A percentile compares a stretch with the other conserved stretches of the same genome.
phyloP scores from a whole-genome alignment of 2,888 invertebrate genomes.

The Lingula anatina region DNA sequence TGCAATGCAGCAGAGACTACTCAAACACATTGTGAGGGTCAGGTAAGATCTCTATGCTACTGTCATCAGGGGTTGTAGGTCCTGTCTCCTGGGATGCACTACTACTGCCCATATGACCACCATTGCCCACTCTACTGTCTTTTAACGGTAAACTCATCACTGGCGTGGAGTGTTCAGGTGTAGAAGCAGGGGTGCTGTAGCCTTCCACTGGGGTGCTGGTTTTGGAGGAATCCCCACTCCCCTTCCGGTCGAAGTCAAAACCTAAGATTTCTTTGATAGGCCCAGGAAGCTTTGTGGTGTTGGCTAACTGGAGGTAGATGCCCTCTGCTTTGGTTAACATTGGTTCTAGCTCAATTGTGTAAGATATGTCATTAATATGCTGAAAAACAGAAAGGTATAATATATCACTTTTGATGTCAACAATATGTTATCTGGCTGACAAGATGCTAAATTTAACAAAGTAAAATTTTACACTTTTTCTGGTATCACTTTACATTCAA shows the following conservation, averaged over 20 bases:
- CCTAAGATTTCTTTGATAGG: conserved; percentile 41
- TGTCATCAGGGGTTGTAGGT: conserved; percentile 34
- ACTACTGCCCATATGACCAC: conserved; percentile 9
- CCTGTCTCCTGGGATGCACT: conserved; percentile 20
- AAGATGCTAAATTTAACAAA: too few species aligned
- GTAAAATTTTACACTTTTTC: too few species aligned
- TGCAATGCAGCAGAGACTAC: too few species aligned
- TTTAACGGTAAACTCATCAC: conserved; percentile 15
- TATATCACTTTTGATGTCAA: too few species aligned
- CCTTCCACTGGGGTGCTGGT: conserved; percentile 17
- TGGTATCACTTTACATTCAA: too few species aligned
- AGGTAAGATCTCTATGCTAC: conserved; percentile 43
- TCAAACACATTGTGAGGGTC: too few species aligned
- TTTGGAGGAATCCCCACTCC: conserved; percentile 13
- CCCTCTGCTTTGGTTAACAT: conserved; percentile 84
- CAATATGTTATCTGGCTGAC: too few species aligned
- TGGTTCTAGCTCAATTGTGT: conserved; percentile 76
- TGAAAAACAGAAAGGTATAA: conserved; percentile 54
- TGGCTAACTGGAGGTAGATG: conserved; percentile 76
- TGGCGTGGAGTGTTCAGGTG: conserved; percentile 11
- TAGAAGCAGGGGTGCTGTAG: conserved; percentile 17
- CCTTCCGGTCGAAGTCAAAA: conserved; percentile 9
- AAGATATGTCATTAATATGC: conserved; percentile 93
- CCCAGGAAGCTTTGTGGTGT: conserved; percentile 39
- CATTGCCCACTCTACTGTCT: conserved; percentile 15